Base-by-base conservation (phyloP, 2,888 invertebrate species). In the Drosophila lutescens region DNA sequence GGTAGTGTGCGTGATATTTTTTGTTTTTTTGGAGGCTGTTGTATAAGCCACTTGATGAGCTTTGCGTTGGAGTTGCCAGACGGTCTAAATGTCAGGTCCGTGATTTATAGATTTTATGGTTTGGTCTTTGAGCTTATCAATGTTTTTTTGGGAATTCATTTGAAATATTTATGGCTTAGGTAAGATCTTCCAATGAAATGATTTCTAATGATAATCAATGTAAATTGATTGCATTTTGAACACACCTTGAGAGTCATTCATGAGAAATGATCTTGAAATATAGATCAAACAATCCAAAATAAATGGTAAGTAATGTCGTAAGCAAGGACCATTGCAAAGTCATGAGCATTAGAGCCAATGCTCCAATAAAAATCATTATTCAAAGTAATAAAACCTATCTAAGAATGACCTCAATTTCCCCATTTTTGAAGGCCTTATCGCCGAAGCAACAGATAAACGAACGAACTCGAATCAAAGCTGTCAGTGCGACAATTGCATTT, bases 21-120 rank as follows among this genome's bases (percentile, higher is more conserved):
- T 59, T 49, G 15, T 20, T 32, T 41, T 26, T 41, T 43, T 20
- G 23, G 4, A 20, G n/a, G 51, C 23, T 34, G 46, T 53, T 65
- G 53, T 26, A 30, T 55, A 67, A 67, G 68, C 41, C 66, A 44
- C 36, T 65, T 15, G 50, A 32, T 66, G 43, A 65, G 66, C 55
- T 41, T 66, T 34, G 26, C 5, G 9, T 26, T 26, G 32, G 36
- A 12, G 67, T 67, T 67, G 67, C 67, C 65, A 54, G 67, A 67
- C 13, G 26, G 53, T 12, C 26, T 15, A 13, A 44, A 59, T 30
- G 15, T 43, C 12, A 20, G 23, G 4, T 15, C n/a, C 10, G 17
- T 20, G 17, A 38, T 44, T 26, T 36, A 36, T 36, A 36, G 38
- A 26, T 44, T 44, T 13, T 23, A 44, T 23, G 8, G 20, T 44